Percentiles rank a stretch among this genome's conserved stretches.
phyloP scores from a whole-genome alignment of 2,888 invertebrate species.

The Galerucella pusilla region DNA sequence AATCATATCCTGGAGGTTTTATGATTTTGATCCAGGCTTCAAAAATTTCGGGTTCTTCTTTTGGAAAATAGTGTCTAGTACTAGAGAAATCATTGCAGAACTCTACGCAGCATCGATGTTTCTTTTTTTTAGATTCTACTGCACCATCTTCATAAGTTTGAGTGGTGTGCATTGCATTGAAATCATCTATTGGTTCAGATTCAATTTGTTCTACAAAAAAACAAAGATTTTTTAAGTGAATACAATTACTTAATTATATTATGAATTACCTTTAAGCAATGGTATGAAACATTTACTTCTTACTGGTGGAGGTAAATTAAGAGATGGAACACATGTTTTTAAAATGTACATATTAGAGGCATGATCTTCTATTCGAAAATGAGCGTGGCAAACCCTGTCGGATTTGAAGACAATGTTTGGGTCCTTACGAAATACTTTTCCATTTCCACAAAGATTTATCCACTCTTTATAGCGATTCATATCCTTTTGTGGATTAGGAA shows the following conservation, averaged over 20 bases:
- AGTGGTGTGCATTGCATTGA: neutral
- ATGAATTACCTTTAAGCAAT: neutral
- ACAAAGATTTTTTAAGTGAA: too few species aligned
- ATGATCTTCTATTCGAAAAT: neutral
- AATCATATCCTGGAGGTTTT: neutral
- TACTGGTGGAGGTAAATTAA: neutral
- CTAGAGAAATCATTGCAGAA: neutral
- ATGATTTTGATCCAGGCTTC: neutral
- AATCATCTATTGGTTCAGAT: neutral
- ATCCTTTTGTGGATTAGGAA: neutral
- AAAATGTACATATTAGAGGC: neutral
- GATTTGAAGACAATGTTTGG: neutral
- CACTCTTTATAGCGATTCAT: neutral
- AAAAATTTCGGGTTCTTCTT: neutral
- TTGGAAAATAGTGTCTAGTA: slow-evolving; percentile 1
- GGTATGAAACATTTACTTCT: neutral
- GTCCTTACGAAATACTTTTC: neutral
- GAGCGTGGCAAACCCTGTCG: neutral
- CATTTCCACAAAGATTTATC: neutral
- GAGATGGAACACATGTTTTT: neutral
- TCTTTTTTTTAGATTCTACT: neutral
- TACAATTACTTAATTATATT: too few species aligned
- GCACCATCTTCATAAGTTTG: neutral
- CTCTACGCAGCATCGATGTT: neutral
- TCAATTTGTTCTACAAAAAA: neutral